A percentile compares a stretch with the other conserved stretches of the same genome.
Conservation (phyloP, 2,888 invertebrate species). For the Boloria selene region DNA sequence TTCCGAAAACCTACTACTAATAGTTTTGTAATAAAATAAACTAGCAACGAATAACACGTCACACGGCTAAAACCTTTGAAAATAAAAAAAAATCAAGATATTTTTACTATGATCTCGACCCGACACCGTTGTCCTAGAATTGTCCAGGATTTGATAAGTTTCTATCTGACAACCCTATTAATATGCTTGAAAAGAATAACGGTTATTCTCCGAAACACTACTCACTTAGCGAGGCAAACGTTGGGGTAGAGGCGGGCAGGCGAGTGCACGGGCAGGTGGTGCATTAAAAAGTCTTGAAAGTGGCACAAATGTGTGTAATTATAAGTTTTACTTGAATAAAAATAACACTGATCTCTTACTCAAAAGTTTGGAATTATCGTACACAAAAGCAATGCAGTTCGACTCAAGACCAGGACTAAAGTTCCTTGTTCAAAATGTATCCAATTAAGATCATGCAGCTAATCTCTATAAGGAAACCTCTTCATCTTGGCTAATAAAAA, state of each 20-base stretch:
- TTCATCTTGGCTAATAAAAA: constrained; percentile 94
- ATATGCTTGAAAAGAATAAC: too few species aligned
- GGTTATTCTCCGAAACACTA: neutral
- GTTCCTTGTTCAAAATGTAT: constrained; percentile 96
- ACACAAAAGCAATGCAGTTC: constrained; percentile 91
- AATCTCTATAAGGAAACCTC: constrained; percentile 96
- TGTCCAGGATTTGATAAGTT: too few species aligned
- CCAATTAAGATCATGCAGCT: constrained; percentile 91
- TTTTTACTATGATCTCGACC: too few species aligned
- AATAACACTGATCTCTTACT: constrained; percentile 87
- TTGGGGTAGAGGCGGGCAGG: constrained; percentile 91
- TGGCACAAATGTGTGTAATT: constrained; percentile 68
- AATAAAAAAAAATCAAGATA: too few species aligned
- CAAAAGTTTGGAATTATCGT: constrained; percentile 91
- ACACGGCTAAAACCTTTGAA: too few species aligned
- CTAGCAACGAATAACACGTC: too few species aligned
- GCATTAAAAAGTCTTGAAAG: constrained; percentile 79
- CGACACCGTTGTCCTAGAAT: too few species aligned
- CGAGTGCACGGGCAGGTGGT: constrained; percentile 93
- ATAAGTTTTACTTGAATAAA: constrained; percentile 79
- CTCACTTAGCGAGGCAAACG: constrained; percentile 90
- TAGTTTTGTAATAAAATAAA: too few species aligned
- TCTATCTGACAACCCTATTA: too few species aligned
- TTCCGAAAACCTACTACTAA: too few species aligned
- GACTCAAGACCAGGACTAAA: constrained; percentile 95